These are phyloP conservation scores for Steinernema carpocapsae DNA, from an alignment of 2,888 invertebrate genomes.

Conservation along the genomic window DNA sequence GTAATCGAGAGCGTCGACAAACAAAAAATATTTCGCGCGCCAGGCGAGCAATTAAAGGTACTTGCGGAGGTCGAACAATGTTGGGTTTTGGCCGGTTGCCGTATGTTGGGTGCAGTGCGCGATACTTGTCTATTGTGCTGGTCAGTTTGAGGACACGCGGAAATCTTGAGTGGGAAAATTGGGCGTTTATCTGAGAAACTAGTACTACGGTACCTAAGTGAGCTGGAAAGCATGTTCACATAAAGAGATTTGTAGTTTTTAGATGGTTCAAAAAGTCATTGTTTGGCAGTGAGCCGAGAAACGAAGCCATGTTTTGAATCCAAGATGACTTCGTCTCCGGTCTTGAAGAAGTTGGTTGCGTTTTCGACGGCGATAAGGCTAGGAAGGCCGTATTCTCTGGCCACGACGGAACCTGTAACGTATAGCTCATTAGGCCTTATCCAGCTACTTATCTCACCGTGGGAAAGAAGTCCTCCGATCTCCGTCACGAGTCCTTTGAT, in stretches of 20 bases:
- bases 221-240: too few species aligned
- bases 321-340: slow-evolving; percentile 47
- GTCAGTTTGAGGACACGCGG: too few species aligned
- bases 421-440: too few species aligned
- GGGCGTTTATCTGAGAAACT: too few species aligned
- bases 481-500: slow-evolving; percentile 72
- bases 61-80: slow-evolving; percentile 11
- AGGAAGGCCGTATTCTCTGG: slow-evolving; percentile 72
- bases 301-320: slow-evolving; percentile 34
- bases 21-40: slow-evolving; percentile 30
- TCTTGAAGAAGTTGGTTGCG: slow-evolving; percentile 70
- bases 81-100: slow-evolving; percentile 22
- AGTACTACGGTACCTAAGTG: too few species aligned
- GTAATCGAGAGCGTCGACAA: slow-evolving; percentile 32
- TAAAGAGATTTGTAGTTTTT: too few species aligned
- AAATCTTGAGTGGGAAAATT: too few species aligned
- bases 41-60: slow-evolving; percentile 24
- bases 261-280: too few species aligned
- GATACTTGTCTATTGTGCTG: too few species aligned
- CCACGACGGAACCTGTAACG: slow-evolving; percentile 72
- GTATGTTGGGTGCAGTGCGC: neutral
- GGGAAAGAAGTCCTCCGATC: slow-evolving; percentile 71
- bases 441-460: too few species aligned
- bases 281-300: neutral
- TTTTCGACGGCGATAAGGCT: slow-evolving; percentile 70